phyloP scores from a whole-genome alignment of 2,888 invertebrate species.

The Netelia virgata region DNA sequence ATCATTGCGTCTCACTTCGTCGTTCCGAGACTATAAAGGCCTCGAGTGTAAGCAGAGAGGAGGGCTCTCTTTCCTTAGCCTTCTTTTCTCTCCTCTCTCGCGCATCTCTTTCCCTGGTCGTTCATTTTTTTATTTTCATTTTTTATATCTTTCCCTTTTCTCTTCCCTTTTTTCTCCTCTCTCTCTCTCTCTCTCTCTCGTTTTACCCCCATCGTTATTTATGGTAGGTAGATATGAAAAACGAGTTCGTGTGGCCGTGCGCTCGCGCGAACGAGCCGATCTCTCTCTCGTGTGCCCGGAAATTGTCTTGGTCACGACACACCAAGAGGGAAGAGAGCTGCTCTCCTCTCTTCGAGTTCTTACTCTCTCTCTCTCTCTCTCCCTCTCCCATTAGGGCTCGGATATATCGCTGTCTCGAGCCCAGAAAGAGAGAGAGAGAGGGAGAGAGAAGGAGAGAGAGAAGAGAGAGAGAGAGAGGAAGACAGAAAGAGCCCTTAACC shows the following conservation, averaged over 20 bases:
- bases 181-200: background rate
- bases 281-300: conserved; percentile 66
- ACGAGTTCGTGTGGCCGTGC: conserved; percentile 64
- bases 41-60: conserved; percentile 12
- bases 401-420: conserved; percentile 41
- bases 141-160: conserved; percentile 55
- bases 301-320: conserved; percentile 69
- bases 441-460: conserved; percentile 46
- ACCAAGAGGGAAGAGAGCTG: conserved; percentile 28
- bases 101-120: conserved; percentile 11
- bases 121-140: conserved; percentile 60
- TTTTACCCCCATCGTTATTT: conserved; percentile 64
- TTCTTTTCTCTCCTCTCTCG: conserved; percentile 58
- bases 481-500: conserved; percentile 66
- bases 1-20: conserved; percentile 45
- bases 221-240: conserved; percentile 67
- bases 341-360: conserved; percentile 44
- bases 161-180: conserved; percentile 9
- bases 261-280: conserved; percentile 52
- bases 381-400: conserved; percentile 38
- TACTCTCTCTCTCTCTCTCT: conserved; percentile 63
- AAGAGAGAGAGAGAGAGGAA: conserved; percentile 29
- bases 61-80: conserved; percentile 19
- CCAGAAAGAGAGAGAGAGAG: conserved; percentile 24
- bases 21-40: conserved; percentile 52